A percentile compares a stretch with the other conserved stretches of the same genome.
phyloP scores from a whole-genome alignment of 2,888 invertebrate species.

The Epinotia nisella region DNA sequence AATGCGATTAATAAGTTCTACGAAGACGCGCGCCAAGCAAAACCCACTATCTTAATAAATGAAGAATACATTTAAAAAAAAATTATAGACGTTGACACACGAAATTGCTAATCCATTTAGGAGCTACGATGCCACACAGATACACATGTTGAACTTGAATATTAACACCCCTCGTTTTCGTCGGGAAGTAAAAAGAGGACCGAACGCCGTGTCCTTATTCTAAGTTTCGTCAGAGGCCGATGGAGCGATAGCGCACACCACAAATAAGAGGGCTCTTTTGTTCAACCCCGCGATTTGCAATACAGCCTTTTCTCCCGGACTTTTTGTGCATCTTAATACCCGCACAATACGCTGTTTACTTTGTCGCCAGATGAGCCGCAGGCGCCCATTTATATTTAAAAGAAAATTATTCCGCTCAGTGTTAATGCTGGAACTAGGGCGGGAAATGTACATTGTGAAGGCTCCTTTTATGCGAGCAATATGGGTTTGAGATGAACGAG shows the following conservation, averaged over 20 bases:
- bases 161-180: too few relatives aligned
- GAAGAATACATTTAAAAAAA: too few relatives aligned
- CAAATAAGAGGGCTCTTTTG: slow-evolving; percentile 76
- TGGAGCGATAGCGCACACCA: slow-evolving; percentile 74
- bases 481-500: slow-evolving; percentile 16
- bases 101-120: too few relatives aligned
- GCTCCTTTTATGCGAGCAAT: slow-evolving; percentile 24
- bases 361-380: slow-evolving; percentile 39
- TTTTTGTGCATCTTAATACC: slow-evolving; percentile 72
- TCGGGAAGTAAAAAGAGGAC: too few relatives aligned
- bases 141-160: too few relatives aligned
- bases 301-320: slow-evolving; percentile 59
- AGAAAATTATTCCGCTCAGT: slow-evolving; percentile 34
- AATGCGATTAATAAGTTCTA: too few relatives aligned
- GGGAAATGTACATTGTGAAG: slow-evolving; percentile 15
- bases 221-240: slow-evolving; percentile 52
- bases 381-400: slow-evolving; percentile 39
- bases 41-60: too few relatives aligned
- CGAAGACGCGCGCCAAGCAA: too few relatives aligned
- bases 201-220: slow-evolving; percentile 43
- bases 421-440: slow-evolving; percentile 34
- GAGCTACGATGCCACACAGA: too few relatives aligned
- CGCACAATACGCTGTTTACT: slow-evolving; percentile 53
- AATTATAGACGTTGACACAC: too few relatives aligned
- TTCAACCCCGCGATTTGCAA: slow-evolving; percentile 66